Evolutionary conservation across 2,888 invertebrate species (phyloP).

Genomic region (Dryocosmus kuriphilus): DNA sequence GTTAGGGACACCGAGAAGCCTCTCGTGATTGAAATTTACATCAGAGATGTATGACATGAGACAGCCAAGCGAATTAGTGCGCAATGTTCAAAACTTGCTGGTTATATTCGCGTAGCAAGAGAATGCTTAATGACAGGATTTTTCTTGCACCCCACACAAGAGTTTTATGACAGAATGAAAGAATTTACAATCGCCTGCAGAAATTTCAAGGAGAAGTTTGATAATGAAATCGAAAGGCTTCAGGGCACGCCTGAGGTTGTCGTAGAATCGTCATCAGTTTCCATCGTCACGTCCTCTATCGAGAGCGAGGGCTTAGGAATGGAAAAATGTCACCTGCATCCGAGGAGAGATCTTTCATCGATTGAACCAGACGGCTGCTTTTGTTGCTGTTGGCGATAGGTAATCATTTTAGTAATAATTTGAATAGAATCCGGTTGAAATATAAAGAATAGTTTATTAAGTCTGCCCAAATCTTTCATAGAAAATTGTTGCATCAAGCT

Average conservation of each 20-base stretch:
- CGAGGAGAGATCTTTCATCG: constrained; percentile 54
- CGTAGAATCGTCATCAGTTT: constrained; percentile 49
- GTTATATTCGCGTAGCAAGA: constrained; percentile 81
- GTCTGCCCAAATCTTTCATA: too few species aligned
- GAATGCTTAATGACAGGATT: constrained; percentile 88
- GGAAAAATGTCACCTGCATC: constrained; percentile 57
- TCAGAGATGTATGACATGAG: too few species aligned
- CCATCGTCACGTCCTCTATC: constrained; percentile 63
- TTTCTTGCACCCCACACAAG: constrained; percentile 84
- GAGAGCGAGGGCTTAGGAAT: constrained; percentile 55
- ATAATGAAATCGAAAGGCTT: constrained; percentile 29
- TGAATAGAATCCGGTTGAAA: too few species aligned
- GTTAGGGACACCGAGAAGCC: constrained; percentile 81
- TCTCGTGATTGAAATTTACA: constrained; percentile 85
- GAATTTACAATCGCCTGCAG: constrained; percentile 79
- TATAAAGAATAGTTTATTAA: too few species aligned
- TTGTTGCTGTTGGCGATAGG: too few species aligned
- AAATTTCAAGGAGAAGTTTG: constrained; percentile 75
- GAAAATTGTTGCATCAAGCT: too few species aligned
- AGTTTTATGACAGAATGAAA: constrained; percentile 81
- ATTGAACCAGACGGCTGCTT: constrained; percentile 62
- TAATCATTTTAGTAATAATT: too few species aligned
- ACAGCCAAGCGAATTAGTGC: constrained; percentile 80
- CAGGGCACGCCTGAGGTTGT: constrained; percentile 22
- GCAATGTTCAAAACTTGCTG: constrained; percentile 83